Evolutionary conservation across 30 jellyfish, hydroid and myxozoan genomes (phyloP).

Genomic region (Aurelia coerulea): DNA sequence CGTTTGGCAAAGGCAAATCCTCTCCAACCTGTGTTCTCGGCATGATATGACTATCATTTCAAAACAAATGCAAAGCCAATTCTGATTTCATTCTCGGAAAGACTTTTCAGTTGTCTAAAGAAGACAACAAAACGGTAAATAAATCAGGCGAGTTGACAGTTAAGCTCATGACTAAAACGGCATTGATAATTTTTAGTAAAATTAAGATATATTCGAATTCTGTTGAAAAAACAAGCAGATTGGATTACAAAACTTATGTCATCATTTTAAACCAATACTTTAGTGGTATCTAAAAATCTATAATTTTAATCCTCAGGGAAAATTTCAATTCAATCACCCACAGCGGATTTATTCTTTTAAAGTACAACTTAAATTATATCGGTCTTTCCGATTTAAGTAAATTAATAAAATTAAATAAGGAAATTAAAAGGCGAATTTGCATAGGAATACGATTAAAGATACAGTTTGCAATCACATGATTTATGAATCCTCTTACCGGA

Average conservation of each 20-base stretch:
- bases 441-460: conserved; percentile 38
- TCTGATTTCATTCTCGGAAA: too few species aligned
- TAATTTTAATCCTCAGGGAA: conserved; percentile 46
- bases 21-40: too few species aligned
- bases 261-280: conserved; percentile 50
- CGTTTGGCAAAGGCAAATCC: too few species aligned
- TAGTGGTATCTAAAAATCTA: conserved; percentile 66
- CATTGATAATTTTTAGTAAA: background rate
- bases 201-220: background rate
- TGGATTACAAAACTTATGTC: conserved; percentile 47
- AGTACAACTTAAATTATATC: conserved; percentile 61
- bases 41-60: too few species aligned
- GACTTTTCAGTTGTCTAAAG: too few species aligned
- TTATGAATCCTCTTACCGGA: conserved; percentile 29
- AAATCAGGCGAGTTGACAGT: background rate
- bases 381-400: conserved; percentile 62
- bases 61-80: too few species aligned
- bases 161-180: background rate
- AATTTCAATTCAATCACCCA: conserved; percentile 43
- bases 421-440: conserved; percentile 74
- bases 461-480: conserved; percentile 56
- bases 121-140: too few species aligned
- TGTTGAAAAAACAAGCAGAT: conserved; percentile 8
- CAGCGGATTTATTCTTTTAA: conserved; percentile 63
- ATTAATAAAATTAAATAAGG: conserved; percentile 72